Percentiles rank a stretch among this genome's conserved stretches.
phyloP scores from a whole-genome alignment of 2,888 invertebrate species.

The Chrysolina oricalcia region DNA sequence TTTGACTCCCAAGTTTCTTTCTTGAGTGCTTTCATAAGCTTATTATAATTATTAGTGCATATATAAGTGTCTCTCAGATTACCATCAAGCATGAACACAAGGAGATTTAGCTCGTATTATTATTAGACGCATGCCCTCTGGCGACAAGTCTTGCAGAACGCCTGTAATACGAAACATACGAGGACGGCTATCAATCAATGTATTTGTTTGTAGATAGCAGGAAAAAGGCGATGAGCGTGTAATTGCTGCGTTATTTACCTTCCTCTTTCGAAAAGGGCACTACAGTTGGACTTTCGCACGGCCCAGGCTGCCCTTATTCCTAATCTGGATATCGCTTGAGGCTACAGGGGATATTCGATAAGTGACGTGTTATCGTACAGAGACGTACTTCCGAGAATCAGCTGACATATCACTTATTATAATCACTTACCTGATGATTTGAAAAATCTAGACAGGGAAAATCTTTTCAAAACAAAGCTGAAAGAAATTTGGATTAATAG shows the following conservation, averaged over 20 bases:
- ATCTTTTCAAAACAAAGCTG: too few relatives aligned
- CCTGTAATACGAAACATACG: background rate
- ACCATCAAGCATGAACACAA: too few relatives aligned
- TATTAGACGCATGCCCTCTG: background rate
- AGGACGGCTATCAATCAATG: conserved; percentile 31
- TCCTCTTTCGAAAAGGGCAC: conserved; percentile 61
- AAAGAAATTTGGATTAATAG: too few relatives aligned
- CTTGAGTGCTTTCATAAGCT: too few relatives aligned
- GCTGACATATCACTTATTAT: too few relatives aligned
- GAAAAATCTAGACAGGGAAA: too few relatives aligned
- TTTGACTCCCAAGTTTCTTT: too few relatives aligned
- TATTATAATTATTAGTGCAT: too few relatives aligned
- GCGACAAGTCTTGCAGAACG: background rate
- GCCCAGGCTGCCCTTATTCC: conserved; percentile 36
- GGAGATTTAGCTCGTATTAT: too few relatives aligned
- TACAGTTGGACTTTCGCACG: conserved; percentile 68
- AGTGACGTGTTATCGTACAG: background rate
- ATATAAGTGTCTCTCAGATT: too few relatives aligned
- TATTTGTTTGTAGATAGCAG: conserved; percentile 61
- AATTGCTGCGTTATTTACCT: conserved; percentile 69
- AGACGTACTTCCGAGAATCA: background rate
- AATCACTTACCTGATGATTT: too few relatives aligned
- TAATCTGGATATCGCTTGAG: conserved; percentile 41
- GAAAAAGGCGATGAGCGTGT: conserved; percentile 65
- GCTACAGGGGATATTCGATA: conserved; percentile 6